Conservation (phyloP, 2,888 invertebrate species). For the Gnatocerus cornutus region DNA sequence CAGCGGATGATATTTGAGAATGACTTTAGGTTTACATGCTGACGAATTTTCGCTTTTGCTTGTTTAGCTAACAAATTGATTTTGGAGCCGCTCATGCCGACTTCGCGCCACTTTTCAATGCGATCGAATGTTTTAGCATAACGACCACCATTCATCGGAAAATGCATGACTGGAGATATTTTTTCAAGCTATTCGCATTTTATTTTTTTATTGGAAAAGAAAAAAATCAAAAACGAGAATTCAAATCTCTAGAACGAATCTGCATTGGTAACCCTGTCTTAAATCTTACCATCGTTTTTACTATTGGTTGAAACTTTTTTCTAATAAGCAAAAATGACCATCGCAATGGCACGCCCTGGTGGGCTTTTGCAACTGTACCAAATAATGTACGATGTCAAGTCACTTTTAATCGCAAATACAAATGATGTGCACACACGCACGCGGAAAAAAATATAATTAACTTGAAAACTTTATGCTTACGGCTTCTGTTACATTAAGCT, state of each 20-base stretch:
- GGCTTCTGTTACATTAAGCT: conserved; percentile 43
- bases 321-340: too few species aligned
- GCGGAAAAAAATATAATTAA: conserved; percentile 33
- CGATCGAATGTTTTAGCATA: neutral
- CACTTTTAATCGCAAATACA: conserved; percentile 17
- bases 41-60: conserved; percentile 7
- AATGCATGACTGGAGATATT: neutral
- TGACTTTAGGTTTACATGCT: conserved; percentile 11
- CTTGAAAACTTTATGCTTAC: conserved; percentile 27
- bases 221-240: too few species aligned
- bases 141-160: neutral
- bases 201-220: too few species aligned
- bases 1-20: conserved; percentile 3
- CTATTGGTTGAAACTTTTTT: too few species aligned
- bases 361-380: neutral
- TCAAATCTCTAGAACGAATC: too few species aligned
- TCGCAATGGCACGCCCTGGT: neutral
- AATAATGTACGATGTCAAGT: conserved; percentile 12
- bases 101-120: conserved; percentile 3
- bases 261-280: too few species aligned
- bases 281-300: too few species aligned
- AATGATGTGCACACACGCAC: conserved; percentile 21
- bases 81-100: neutral
- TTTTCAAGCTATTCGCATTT: too few species aligned
- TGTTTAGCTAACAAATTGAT: conserved; percentile 16